Evolutionary conservation across 2,888 invertebrate genomes (phyloP).

Genomic region (Loripinus fragilis): DNA sequence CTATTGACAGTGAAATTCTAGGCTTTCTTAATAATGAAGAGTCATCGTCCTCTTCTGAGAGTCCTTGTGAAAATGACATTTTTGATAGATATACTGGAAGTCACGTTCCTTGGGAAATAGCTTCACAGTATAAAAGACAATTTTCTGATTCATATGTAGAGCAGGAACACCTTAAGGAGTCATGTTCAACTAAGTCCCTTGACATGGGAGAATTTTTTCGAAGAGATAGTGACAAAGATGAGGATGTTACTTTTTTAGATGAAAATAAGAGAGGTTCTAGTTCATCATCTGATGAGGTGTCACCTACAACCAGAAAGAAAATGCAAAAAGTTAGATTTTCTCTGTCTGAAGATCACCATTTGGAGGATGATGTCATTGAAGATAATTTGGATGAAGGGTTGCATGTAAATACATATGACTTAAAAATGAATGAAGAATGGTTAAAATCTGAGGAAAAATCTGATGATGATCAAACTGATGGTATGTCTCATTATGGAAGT

Average conservation of each 20-base stretch:
- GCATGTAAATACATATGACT: conserved; percentile 47
- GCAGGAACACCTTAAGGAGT: conserved; percentile 64
- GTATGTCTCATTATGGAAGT: background rate
- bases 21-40: conserved; percentile 14
- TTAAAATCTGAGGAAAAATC: conserved; percentile 27
- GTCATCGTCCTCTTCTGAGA: conserved; percentile 54
- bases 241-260: conserved; percentile 38
- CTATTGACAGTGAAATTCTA: background rate
- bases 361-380: conserved; percentile 32
- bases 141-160: conserved; percentile 76
- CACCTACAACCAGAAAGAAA: conserved; percentile 59
- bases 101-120: conserved; percentile 77
- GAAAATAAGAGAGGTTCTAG: conserved; percentile 16
- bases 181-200: conserved; percentile 66
- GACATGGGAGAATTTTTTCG: conserved; percentile 77
- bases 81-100: conserved; percentile 78
- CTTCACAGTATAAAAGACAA: conserved; percentile 76
- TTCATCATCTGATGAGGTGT: conserved; percentile 45
- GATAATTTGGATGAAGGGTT: conserved; percentile 18
- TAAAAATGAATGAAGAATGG: conserved; percentile 61
- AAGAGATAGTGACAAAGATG: conserved; percentile 57
- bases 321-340: conserved; percentile 56
- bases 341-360: conserved; percentile 51
- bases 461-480: background rate
- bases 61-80: conserved; percentile 69